phyloP scores from a whole-genome alignment of 2,888 invertebrate species.

The Diloba caeruleocephala region DNA sequence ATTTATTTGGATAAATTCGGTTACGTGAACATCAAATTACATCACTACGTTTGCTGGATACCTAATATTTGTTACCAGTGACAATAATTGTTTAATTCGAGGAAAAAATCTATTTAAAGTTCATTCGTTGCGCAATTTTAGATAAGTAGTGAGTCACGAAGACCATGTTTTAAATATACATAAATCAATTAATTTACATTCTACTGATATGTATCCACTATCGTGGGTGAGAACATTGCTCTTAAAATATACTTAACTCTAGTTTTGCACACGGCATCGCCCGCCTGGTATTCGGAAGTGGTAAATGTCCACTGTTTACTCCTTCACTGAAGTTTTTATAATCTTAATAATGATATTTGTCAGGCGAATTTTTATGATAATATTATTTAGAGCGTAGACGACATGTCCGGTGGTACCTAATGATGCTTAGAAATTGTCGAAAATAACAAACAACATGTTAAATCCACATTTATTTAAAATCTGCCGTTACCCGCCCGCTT shows the following conservation, averaged over 20 bases:
- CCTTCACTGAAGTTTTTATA: not conserved
- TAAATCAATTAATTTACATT: slow-evolving; percentile 51
- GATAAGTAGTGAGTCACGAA: slow-evolving; percentile 42
- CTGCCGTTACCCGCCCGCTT: no score
- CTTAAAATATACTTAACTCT: slow-evolving; percentile 28
- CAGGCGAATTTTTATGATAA: slow-evolving; percentile 4
- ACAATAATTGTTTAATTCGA: slow-evolving; percentile 20
- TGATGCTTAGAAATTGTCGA: not conserved
- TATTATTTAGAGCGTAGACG: slow-evolving; percentile 1
- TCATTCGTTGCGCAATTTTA: slow-evolving; percentile 34
- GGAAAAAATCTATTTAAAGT: slow-evolving; percentile 35
- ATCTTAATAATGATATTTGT: slow-evolving; percentile 3
- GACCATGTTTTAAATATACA: slow-evolving; percentile 9
- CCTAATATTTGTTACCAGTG: slow-evolving; percentile 4
- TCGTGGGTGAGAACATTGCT: slow-evolving; percentile 40
- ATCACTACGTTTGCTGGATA: slow-evolving; percentile 7
- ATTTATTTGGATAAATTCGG: not conserved
- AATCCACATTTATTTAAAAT: no score
- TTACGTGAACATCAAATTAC: not conserved
- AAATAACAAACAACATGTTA: slow-evolving; percentile 2
- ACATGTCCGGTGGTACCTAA: slow-evolving; percentile 1
- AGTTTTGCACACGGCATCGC: slow-evolving; percentile 50
- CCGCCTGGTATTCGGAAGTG: slow-evolving; percentile 22
- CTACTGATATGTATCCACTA: slow-evolving; percentile 21
- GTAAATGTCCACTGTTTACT: slow-evolving; percentile 18